phyloP scores from a whole-genome alignment of 2,113 vertebrate species.

The Indicator indicator region DNA sequence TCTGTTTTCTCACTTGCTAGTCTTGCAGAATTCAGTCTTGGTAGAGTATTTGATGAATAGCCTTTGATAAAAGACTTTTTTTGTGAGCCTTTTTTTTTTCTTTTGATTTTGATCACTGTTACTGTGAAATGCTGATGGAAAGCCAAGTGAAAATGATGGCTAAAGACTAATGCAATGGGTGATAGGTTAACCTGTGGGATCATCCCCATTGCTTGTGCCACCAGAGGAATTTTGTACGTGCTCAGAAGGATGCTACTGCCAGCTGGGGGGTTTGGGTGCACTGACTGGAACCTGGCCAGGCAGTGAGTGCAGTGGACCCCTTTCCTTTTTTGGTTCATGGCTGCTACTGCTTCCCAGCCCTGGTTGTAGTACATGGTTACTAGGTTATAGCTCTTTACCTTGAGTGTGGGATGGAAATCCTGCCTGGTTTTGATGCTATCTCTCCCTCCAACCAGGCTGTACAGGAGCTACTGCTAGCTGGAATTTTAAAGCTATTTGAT shows the following conservation, averaged over 20 bases:
- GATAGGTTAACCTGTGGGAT: background rate
- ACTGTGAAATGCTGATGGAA: conserved; percentile 45
- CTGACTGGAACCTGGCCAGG: background rate
- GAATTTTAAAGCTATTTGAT: conserved; percentile 19
- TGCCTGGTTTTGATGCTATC: background rate
- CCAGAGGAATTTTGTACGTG: background rate
- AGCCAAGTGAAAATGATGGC: background rate
- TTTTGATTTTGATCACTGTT: conserved; percentile 6
- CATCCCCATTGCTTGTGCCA: background rate
- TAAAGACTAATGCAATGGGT: background rate
- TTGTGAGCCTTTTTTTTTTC: too few relatives aligned
- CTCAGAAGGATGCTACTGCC: background rate
- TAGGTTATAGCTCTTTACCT: background rate
- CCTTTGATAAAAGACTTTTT: conserved; percentile 15
- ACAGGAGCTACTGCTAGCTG: background rate
- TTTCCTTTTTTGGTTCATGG: background rate
- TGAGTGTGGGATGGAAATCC: background rate
- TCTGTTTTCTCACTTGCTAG: conserved; percentile 37
- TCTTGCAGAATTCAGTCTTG: conserved; percentile 44
- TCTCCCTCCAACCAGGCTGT: background rate
- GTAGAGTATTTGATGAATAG: conserved; percentile 36
- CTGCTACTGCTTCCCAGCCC: background rate
- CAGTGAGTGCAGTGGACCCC: background rate
- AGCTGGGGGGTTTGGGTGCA: background rate
- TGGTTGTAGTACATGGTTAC: background rate